These are phyloP conservation scores for Rhea pennata DNA, from an alignment of 2,113 vertebrate genomes.

Conservation along the genomic window DNA sequence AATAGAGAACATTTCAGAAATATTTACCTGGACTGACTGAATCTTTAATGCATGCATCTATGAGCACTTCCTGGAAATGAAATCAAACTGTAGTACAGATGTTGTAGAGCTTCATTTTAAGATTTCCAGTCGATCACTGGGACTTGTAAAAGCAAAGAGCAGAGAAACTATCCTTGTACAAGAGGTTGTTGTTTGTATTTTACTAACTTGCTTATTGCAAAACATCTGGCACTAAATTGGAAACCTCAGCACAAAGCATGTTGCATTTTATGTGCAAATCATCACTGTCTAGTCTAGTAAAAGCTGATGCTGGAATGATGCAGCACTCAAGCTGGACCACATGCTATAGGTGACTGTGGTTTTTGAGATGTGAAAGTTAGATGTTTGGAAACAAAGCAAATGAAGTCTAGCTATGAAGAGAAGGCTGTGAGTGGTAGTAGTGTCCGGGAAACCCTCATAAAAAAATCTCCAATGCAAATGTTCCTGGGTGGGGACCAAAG, in stretches of 20 bases:
- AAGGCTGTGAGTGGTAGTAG: neutral
- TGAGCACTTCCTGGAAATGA: neutral
- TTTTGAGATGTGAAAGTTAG: neutral
- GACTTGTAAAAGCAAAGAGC: neutral
- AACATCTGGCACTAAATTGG: neutral
- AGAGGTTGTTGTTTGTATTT: conserved; percentile 41
- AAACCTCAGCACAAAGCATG: neutral
- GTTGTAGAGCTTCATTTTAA: conserved; percentile 1
- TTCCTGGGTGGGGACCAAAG: neutral
- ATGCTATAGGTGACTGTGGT: neutral
- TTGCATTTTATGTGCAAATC: neutral
- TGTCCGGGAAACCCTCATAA: neutral
- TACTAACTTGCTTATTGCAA: conserved; percentile 30
- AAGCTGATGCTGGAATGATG: neutral
- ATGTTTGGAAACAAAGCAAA: neutral
- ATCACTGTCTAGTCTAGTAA: neutral
- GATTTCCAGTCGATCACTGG: neutral
- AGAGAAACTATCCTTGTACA: neutral
- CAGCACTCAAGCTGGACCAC: neutral
- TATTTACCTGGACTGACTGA: neutral
- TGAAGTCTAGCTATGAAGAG: neutral
- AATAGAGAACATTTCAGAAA: neutral
- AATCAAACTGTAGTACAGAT: neutral
- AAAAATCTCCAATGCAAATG: neutral
- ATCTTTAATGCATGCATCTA: neutral